Evolutionary conservation across 1,140 invertebrate species (phyloP).

Genomic region (Eufriesea mexicana): DNA sequence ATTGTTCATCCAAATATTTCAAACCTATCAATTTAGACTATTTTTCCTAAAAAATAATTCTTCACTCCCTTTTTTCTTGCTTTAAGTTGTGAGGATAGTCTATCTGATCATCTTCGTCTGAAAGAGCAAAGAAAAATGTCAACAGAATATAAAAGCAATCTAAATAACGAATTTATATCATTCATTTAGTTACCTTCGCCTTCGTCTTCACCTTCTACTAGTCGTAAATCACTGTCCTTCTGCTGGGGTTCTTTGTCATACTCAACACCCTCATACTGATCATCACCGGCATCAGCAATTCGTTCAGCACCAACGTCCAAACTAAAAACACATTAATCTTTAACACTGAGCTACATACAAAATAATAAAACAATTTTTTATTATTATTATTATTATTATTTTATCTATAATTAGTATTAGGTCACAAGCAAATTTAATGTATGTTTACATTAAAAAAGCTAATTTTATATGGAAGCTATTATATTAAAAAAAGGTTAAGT

Average conservation of each 20-base stretch:
- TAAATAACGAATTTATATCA: not conserved
- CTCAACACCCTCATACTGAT: constrained; percentile 77
- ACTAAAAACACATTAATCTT: constrained; percentile 58
- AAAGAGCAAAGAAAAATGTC: constrained; percentile 44
- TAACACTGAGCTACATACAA: no score
- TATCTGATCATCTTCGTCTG: constrained; percentile 76
- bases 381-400: no score
- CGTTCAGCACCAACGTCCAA: constrained; percentile 70
- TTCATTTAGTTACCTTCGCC: constrained; percentile 72
- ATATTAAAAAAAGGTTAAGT: no score
- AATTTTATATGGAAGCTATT: no score
- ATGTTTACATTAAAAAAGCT: no score
- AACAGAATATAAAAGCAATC: not conserved
- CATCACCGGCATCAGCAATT: constrained; percentile 73
- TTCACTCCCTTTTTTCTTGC: constrained; percentile 69
- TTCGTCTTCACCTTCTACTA: constrained; percentile 78
- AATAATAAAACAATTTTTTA: no score
- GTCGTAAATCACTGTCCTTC: constrained; percentile 75
- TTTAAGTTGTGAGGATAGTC: constrained; percentile 77
- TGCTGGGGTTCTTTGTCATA: constrained; percentile 77
- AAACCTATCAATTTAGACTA: not conserved
- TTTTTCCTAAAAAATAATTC: not conserved
- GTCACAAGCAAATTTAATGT: no score
- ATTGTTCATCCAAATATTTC: not conserved
- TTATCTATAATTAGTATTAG: no score